Evolutionary conservation across 2,113 vertebrate species (phyloP).

Genomic region (Brachypodius melanocephalos): DNA sequence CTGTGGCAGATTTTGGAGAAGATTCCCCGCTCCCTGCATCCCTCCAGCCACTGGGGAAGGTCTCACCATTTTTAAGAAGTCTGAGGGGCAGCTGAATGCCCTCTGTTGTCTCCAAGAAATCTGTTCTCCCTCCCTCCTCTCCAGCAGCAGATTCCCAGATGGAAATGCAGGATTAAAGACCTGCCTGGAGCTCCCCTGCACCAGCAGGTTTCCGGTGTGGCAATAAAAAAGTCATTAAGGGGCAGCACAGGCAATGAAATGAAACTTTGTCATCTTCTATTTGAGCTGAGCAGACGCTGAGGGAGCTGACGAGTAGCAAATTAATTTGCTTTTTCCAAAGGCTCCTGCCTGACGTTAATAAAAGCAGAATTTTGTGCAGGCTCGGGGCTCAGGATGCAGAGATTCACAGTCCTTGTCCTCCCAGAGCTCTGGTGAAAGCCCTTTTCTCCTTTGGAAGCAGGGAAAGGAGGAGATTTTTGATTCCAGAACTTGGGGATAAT

Average conservation of each 20-base stretch:
- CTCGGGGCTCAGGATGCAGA: not conserved
- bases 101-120: not conserved
- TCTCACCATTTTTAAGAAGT: fast-evolving
- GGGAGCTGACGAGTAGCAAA: not conserved
- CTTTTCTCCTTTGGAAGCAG: not conserved
- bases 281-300: not conserved
- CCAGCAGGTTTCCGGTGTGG: not conserved
- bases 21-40: not conserved
- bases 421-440: not conserved
- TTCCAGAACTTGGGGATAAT: not conserved
- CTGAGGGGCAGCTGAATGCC: not conserved
- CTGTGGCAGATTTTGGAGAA: not conserved
- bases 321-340: not conserved
- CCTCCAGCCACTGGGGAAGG: not conserved
- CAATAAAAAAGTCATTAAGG: not conserved
- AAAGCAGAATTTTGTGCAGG: not conserved
- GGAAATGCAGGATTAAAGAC: not conserved
- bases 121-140: not conserved
- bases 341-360: not conserved
- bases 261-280: not conserved
- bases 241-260: not conserved
- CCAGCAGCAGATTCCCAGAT: not conserved
- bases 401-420: fast-evolving
- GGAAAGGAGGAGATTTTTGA: not conserved
- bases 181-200: not conserved